phyloP scores from a whole-genome alignment of 2,113 vertebrate genomes.

The Pedetes capensis region DNA sequence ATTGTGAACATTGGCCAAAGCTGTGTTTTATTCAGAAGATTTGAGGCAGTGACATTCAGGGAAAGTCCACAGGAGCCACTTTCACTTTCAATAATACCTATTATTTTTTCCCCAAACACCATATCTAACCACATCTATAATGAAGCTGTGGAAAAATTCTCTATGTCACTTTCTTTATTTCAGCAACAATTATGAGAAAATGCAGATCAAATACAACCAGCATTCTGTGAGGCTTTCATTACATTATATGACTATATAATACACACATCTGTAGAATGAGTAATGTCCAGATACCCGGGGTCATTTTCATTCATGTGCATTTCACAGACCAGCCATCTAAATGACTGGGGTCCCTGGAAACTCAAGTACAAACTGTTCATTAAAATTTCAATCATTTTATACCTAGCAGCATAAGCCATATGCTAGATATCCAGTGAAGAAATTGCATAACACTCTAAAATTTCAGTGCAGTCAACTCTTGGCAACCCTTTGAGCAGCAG shows the following conservation, averaged over 20 bases:
- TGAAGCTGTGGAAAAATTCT: conserved; percentile 56
- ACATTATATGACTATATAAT: conserved; percentile 75
- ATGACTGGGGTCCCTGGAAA: conserved; percentile 70
- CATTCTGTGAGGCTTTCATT: conserved; percentile 74
- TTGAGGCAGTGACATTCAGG: background rate
- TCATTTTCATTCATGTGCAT: conserved; percentile 82
- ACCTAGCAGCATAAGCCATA: conserved; percentile 67
- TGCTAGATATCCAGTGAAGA: conserved; percentile 64
- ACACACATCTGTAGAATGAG: conserved; percentile 64
- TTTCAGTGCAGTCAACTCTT: conserved; percentile 44
- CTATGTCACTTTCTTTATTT: conserved; percentile 71
- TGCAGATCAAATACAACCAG: conserved; percentile 70
- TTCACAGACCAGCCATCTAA: conserved; percentile 79
- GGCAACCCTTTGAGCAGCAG: background rate
- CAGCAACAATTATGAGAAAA: conserved; percentile 69
- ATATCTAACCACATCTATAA: conserved; percentile 36
- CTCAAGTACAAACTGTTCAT: conserved; percentile 80
- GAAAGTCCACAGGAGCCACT: background rate
- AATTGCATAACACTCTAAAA: conserved; percentile 65
- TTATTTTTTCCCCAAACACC: conserved; percentile 39
- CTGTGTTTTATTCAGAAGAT: background rate
- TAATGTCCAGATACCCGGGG: conserved; percentile 75
- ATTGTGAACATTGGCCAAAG: background rate
- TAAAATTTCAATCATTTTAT: conserved; percentile 77
- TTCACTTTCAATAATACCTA: conserved; percentile 57